Percentiles rank a stretch among this genome's conserved stretches.
These are phyloP conservation scores for Alethe diademata DNA, from an alignment of 2,113 vertebrate genomes.

Conservation along the genomic window DNA sequence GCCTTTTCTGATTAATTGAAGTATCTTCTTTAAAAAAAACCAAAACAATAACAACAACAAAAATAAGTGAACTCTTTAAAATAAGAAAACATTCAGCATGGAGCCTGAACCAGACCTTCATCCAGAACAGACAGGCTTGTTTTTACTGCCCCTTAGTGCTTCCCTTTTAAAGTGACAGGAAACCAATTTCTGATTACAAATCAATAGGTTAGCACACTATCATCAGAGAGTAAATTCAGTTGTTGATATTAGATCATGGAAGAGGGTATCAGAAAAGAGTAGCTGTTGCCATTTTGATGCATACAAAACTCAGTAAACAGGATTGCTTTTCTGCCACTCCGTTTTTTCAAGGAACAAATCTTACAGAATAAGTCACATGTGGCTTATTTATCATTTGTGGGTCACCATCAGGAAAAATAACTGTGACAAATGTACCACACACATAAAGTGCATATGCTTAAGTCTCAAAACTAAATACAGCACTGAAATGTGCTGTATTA, in stretches of 20 bases:
- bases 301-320: not conserved
- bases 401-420: not conserved
- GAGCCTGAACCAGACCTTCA: constrained; percentile 37
- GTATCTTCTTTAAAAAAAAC: not conserved
- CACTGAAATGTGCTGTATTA: not conserved
- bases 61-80: not conserved
- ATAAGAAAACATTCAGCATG: not conserved
- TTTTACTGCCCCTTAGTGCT: constrained; percentile 77
- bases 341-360: not conserved
- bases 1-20: not conserved
- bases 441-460: not conserved
- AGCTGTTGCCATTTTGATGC: not conserved
- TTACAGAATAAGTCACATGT: not conserved
- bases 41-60: too few relatives aligned
- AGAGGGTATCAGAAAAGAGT: not conserved
- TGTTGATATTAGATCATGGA: not conserved
- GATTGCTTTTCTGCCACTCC: not conserved
- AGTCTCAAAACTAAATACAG: not conserved
- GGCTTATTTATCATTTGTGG: not conserved
- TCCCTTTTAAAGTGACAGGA: constrained; percentile 77
- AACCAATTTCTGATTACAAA: constrained; percentile 75
- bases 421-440: not conserved
- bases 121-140: constrained; percentile 62
- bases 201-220: constrained; percentile 59
- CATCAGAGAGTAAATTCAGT: not conserved